These are phyloP conservation scores for Cyrtorhinus lividipennis DNA, from an alignment of 1,140 invertebrate species.

Conservation along the genomic window DNA sequence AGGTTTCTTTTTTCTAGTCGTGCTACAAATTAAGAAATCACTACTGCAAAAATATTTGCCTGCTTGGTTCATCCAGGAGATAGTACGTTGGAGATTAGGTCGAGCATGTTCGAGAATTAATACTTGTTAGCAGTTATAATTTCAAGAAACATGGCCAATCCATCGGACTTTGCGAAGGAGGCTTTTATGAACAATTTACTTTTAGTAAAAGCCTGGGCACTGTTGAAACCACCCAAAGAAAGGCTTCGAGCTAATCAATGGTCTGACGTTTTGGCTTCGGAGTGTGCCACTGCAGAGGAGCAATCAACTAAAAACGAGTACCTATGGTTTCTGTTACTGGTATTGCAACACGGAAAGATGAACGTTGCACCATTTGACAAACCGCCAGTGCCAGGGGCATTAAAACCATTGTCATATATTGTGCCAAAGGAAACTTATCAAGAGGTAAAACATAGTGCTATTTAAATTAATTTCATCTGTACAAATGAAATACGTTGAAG, in stretches of 20 bases:
- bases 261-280: not conserved
- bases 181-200: not conserved
- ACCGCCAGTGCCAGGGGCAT: not conserved
- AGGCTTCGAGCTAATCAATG: not conserved
- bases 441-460: not conserved
- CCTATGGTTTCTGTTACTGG: not conserved
- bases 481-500: not conserved
- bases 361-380: not conserved
- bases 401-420: not conserved
- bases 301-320: not conserved
- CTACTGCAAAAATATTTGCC: too few species aligned
- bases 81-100: too few species aligned
- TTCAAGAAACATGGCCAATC: slow-evolving; percentile 5
- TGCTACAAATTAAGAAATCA: too few species aligned
- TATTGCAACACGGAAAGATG: not conserved
- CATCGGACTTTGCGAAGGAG: not conserved
- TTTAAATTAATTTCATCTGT: not conserved
- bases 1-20: too few species aligned
- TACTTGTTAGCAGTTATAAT: too few species aligned
- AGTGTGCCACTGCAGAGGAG: not conserved
- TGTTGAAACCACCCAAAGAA: not conserved
- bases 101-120: too few species aligned
- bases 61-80: too few species aligned
- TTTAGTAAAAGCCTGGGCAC: not conserved
- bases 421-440: not conserved